Evolutionary conservation across 37 sponge, comb jelly and placozoan species (phyloP).

Genomic region (Ephydatia muelleri): DNA sequence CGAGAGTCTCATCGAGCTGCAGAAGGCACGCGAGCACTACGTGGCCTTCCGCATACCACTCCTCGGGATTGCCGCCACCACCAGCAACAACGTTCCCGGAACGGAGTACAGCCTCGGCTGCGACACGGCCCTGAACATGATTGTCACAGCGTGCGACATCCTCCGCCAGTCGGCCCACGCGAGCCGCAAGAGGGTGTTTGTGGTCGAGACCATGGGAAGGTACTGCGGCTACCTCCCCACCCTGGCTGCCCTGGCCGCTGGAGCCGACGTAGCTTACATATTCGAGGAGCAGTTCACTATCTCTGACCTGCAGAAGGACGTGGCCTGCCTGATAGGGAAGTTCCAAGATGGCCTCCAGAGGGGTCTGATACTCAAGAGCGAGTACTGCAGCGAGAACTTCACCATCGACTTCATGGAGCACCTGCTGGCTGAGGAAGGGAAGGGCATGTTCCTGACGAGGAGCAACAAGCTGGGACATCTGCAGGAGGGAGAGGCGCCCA

Average conservation of each 20-base stretch:
- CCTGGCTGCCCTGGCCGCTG: conserved; percentile 88
- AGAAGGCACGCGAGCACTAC: conserved; percentile 48
- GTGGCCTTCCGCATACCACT: conserved; percentile 72
- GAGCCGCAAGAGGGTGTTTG: conserved; percentile 83
- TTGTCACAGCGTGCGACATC: conserved; percentile 67
- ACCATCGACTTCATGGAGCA: conserved; percentile 74
- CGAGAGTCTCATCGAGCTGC: conserved; percentile 40
- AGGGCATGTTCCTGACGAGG: conserved; percentile 57
- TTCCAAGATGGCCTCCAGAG: conserved; percentile 55
- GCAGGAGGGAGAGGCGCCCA: conserved; percentile 82
- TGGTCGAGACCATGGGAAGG: conserved; percentile 91
- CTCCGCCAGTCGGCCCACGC: conserved; percentile 83
- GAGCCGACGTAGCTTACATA: conserved; percentile 92
- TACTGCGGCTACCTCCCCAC: conserved; percentile 92
- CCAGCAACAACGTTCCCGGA: conserved; percentile 95
- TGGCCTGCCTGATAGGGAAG: conserved; percentile 61
- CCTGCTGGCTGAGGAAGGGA: conserved; percentile 73
- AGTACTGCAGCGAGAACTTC: conserved; percentile 74
- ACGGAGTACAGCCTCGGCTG: conserved; percentile 86
- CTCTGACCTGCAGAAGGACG: conserved; percentile 59
- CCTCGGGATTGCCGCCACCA: conserved; percentile 75
- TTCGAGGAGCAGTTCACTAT: conserved; percentile 77
- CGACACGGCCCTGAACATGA: conserved; percentile 88
- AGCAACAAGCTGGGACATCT: conserved; percentile 75
- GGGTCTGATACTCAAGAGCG: conserved; percentile 67